A percentile compares a stretch with the other conserved stretches of the same genome.
phyloP scores from a whole-genome alignment of 2,797 vertebrate species.

The Sylvia borin region DNA sequence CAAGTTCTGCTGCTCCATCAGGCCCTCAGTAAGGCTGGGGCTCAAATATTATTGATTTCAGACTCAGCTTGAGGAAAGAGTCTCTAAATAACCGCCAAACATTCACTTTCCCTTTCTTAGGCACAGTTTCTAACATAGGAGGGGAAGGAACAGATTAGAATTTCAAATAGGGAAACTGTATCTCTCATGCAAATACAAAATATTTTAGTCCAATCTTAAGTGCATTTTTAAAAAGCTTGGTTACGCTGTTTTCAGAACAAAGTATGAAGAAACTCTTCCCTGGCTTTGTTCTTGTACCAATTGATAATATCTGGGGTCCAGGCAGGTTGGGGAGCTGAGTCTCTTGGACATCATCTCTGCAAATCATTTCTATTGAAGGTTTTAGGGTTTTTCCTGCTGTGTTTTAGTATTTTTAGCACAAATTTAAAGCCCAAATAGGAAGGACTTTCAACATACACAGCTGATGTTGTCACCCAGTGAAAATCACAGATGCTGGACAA shows the following conservation, averaged over 20 bases:
- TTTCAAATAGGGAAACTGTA: background rate
- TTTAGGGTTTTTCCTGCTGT: background rate
- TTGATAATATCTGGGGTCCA: background rate
- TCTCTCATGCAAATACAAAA: background rate
- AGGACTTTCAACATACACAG: background rate
- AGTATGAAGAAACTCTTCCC: background rate
- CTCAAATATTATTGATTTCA: background rate
- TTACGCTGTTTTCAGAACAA: background rate
- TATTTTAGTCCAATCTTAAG: background rate
- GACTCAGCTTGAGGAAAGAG: background rate
- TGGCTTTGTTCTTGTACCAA: background rate
- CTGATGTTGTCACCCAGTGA: background rate
- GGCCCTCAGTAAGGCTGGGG: background rate
- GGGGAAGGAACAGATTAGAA: background rate
- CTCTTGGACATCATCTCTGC: background rate
- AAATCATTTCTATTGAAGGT: background rate
- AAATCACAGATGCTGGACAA: background rate
- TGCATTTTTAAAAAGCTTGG: background rate
- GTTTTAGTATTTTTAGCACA: background rate
- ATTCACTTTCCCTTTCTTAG: background rate
- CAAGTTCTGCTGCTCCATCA: background rate
- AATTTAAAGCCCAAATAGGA: background rate
- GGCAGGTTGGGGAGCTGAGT: background rate
- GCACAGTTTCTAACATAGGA: background rate
- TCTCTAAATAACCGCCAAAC: slow-evolving; percentile 2